Evolutionary conservation across 2,797 vertebrate genomes (phyloP).

Genomic region (Chiroxiphia lanceolata): DNA sequence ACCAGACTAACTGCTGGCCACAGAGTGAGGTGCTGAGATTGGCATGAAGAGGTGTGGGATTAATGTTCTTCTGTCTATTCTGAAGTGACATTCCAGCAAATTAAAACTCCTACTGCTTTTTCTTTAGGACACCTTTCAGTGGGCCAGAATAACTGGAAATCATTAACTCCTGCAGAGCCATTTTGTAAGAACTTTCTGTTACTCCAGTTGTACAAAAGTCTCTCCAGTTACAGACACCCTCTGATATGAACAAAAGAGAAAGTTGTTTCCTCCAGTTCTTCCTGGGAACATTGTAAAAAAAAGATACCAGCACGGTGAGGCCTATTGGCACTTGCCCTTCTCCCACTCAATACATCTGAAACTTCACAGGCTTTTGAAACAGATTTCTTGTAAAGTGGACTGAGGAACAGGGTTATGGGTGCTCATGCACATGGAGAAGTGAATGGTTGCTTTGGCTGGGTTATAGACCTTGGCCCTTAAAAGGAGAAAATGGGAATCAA

Average conservation of each 20-base stretch:
- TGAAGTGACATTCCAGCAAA: neutral
- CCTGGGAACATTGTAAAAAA: neutral
- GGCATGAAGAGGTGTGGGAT: neutral
- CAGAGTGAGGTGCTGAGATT: neutral
- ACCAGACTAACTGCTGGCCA: neutral
- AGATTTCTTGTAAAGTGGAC: neutral
- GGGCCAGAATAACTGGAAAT: neutral
- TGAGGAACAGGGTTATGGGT: neutral
- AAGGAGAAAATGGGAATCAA: neutral
- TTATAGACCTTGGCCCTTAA: neutral
- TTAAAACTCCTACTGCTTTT: neutral
- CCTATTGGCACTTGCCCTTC: neutral
- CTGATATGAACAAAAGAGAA: neutral
- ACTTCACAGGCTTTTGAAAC: neutral
- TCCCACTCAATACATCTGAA: neutral
- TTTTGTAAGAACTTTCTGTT: neutral
- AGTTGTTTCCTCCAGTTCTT: neutral
- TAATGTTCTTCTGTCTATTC: neutral
- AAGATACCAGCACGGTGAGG: neutral
- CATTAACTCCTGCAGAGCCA: neutral
- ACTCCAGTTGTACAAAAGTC: neutral
- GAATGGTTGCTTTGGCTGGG: neutral
- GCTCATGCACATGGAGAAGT: neutral
- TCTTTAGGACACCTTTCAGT: neutral
- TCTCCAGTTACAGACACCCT: neutral